Evolutionary conservation across 1,140 invertebrate genomes (phyloP).

Genomic region (Apocrypta bakeri): DNA sequence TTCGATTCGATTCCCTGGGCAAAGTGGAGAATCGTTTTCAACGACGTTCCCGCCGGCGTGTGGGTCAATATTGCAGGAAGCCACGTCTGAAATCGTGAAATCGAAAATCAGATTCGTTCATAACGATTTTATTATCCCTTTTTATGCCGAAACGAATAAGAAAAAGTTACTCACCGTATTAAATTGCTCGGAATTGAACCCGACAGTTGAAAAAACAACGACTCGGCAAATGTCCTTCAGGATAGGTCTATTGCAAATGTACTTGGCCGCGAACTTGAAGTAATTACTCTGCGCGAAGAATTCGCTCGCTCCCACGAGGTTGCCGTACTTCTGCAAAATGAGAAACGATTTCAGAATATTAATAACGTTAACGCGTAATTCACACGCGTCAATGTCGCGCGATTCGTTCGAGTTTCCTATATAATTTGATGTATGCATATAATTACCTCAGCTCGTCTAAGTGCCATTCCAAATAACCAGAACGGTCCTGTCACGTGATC

Average conservation of each 20-base stretch:
- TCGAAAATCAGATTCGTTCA: neutral
- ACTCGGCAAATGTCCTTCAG: constrained; percentile 78
- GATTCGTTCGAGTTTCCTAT: neutral
- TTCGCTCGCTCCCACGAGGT: constrained; percentile 78
- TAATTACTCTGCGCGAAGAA: constrained; percentile 79
- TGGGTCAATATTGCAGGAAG: constrained; percentile 84
- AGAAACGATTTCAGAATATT: constrained; percentile 14
- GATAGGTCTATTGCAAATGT: constrained; percentile 76
- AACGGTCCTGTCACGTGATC: constrained; percentile 82
- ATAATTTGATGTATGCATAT: neutral
- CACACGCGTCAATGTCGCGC: no score
- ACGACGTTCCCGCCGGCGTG: constrained; percentile 86
- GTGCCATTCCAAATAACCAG: constrained; percentile 76
- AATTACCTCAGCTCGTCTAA: constrained; percentile 75
- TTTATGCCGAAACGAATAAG: no score
- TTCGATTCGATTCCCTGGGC: constrained; percentile 79
- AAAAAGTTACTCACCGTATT: constrained; percentile 74
- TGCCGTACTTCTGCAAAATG: constrained; percentile 73
- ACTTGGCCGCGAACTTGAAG: constrained; percentile 77
- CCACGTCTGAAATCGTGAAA: constrained; percentile 69
- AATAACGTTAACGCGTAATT: neutral
- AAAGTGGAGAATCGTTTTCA: constrained; percentile 83
- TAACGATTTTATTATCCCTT: no score
- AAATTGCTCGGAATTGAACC: constrained; percentile 80
- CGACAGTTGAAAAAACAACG: constrained; percentile 77